Percentiles rank a stretch among this genome's conserved stretches.
These are phyloP conservation scores for Omphaloscelis lunosa DNA, from an alignment of 2,888 invertebrate species.

Conservation along the genomic window DNA sequence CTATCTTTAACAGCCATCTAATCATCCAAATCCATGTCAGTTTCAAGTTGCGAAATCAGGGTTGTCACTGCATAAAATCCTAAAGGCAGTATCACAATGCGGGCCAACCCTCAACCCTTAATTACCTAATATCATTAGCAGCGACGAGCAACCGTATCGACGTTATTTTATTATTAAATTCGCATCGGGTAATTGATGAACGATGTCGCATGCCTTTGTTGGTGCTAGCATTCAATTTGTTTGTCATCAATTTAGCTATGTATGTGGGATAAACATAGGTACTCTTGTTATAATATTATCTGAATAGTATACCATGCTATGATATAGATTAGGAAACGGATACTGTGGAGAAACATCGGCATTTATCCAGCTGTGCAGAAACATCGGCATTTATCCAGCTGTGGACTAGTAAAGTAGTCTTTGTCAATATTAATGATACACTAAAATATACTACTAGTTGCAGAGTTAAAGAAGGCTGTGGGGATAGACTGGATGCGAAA, in stretches of 20 bases:
- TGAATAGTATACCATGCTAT: background rate
- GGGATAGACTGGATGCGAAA: background rate
- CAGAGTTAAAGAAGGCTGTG: background rate
- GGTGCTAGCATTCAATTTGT: slow-evolving; percentile 3
- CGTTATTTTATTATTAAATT: slow-evolving; percentile 74
- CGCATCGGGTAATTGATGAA: slow-evolving; percentile 75
- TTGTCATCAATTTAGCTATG: slow-evolving; percentile 24
- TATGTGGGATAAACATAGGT: background rate
- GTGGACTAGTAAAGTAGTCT: background rate
- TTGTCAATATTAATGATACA: no score
- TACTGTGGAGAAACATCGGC: background rate
- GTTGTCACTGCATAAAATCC: slow-evolving; percentile 34
- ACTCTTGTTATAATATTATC: background rate
- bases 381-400: no score
- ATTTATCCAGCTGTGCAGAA: no score
- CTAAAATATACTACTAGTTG: background rate
- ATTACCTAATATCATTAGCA: slow-evolving; percentile 68
- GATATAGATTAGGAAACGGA: no score
- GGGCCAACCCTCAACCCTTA: slow-evolving; percentile 30
- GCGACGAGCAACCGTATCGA: slow-evolving; percentile 54
- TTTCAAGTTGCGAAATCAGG: slow-evolving; percentile 40
- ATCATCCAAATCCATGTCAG: slow-evolving; percentile 31
- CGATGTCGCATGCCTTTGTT: slow-evolving; percentile 58
- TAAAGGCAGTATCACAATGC: slow-evolving; percentile 26
- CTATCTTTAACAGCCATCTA: slow-evolving; percentile 12